Percentiles rank a stretch among this genome's conserved stretches.
Conservation (phyloP, 2,113 vertebrate species). For the Stigmatopora nigra region DNA sequence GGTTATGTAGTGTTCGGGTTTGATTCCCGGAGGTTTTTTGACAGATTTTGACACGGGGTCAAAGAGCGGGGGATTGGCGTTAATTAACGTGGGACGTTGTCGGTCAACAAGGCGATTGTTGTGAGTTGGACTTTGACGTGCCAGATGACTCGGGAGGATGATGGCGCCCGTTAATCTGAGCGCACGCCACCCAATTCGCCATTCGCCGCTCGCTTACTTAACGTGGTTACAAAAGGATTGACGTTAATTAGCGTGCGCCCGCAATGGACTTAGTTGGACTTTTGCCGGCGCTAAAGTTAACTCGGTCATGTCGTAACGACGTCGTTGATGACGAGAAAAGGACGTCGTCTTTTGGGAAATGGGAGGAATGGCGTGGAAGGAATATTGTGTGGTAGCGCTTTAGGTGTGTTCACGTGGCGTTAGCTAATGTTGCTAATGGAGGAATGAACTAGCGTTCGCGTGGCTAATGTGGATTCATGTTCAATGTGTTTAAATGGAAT, state of each 20-base stretch:
- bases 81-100: neutral
- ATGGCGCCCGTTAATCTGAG: neutral
- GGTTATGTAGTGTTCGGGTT: neutral
- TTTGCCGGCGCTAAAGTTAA: neutral
- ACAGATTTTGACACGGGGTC: slow-evolving; percentile 1
- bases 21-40: slow-evolving; percentile 1
- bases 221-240: neutral
- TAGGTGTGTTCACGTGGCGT: too few relatives aligned
- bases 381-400: too few relatives aligned
- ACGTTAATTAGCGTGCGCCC: neutral
- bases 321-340: too few relatives aligned
- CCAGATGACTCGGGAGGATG: neutral
- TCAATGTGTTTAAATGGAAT: too few relatives aligned
- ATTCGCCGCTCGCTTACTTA: neutral
- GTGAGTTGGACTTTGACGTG: neutral
- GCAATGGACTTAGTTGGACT: neutral
- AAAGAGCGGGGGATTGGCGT: neutral
- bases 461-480: too few relatives aligned
- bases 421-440: too few relatives aligned
- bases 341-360: too few relatives aligned
- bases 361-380: too few relatives aligned
- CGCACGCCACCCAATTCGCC: neutral
- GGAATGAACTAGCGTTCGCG: too few relatives aligned
- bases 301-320: neutral
- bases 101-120: neutral